These are phyloP conservation scores for Lepus americanus DNA, from an alignment of 2,113 vertebrate species.

Conservation along the genomic window DNA sequence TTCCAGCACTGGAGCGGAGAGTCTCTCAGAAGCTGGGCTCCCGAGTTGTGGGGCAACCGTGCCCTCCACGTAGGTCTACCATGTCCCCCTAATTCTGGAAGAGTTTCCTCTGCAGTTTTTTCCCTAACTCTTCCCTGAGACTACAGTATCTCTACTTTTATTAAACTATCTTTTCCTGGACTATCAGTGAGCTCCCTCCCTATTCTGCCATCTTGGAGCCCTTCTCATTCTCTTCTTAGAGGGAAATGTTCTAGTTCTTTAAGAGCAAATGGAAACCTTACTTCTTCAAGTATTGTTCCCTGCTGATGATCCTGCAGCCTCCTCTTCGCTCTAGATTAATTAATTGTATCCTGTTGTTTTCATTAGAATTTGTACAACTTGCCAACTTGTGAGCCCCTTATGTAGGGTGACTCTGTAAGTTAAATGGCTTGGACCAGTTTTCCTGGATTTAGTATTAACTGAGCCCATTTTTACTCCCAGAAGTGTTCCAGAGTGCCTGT, in stretches of 20 bases:
- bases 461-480: background rate
- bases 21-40: no score
- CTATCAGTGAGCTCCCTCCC: no score
- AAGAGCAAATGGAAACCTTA: background rate
- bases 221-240: slow-evolving; percentile 11
- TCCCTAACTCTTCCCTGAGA: no score
- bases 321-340: background rate
- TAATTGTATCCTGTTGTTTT: background rate
- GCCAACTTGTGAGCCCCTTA: background rate
- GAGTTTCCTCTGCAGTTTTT: no score
- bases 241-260: background rate
- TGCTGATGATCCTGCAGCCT: background rate
- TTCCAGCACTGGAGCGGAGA: no score
- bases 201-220: no score
- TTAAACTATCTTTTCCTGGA: no score
- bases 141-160: no score
- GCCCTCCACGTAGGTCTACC: no score
- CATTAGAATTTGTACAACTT: background rate
- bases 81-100: no score
- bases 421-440: background rate
- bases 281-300: background rate
- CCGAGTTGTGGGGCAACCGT: no score
- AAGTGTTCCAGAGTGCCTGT: background rate
- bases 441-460: background rate
- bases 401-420: background rate